Evolutionary conservation across 2,888 invertebrate species (phyloP).

Genomic region (Clitarchus hookeri): DNA sequence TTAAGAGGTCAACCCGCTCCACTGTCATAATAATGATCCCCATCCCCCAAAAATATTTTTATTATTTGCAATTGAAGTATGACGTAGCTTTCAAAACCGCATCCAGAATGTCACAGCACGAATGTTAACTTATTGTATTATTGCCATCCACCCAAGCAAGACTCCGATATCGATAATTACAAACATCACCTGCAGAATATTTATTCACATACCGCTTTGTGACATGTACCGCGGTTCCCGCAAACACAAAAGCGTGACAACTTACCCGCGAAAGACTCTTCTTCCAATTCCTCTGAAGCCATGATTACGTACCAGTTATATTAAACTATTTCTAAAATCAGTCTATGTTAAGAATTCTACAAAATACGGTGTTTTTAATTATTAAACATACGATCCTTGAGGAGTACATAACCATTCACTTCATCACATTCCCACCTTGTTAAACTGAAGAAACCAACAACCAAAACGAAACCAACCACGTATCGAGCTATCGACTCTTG

Average conservation of each 20-base stretch:
- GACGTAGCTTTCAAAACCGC: not conserved
- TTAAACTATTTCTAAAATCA: not conserved
- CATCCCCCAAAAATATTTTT: conserved; percentile 49
- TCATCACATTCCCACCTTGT: conserved; percentile 6
- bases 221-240: conserved; percentile 35
- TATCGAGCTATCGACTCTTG: conserved; percentile 38
- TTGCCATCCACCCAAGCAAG: not conserved
- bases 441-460: conserved; percentile 3
- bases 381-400: not conserved
- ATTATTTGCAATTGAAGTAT: conserved; percentile 36
- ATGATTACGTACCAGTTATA: conserved; percentile 53
- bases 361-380: not conserved
- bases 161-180: not conserved
- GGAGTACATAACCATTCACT: not conserved
- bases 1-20: conserved; percentile 71
- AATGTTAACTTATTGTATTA: conserved; percentile 15
- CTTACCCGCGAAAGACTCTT: conserved; percentile 86
- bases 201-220: conserved; percentile 6
- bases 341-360: not conserved
- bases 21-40: conserved; percentile 61
- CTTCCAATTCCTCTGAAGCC: conserved; percentile 89
- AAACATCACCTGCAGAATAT: not conserved
- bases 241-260: conserved; percentile 51
- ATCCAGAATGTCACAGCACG: not conserved
- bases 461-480: conserved; percentile 11